Evolutionary conservation across 2,888 invertebrate genomes (phyloP), one percentile per base, ranked within the genome.

Genomic region (Philaethria dido): DNA sequence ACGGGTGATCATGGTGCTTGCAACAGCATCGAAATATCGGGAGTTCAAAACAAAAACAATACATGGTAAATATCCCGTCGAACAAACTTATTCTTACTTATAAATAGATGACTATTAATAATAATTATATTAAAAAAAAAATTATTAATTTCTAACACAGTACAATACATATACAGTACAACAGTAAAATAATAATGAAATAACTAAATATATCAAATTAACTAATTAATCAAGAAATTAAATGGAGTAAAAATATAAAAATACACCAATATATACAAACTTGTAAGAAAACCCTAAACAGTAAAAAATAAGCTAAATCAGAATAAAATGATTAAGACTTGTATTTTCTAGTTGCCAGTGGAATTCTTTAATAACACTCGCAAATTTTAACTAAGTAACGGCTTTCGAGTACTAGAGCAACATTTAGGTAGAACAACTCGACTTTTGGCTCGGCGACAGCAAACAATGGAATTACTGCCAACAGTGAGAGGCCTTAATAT

Each of bases 401-500:
- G 59, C 57, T 61, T 36, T 63, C 55, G 61, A 61, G 61, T 57
- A 52, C 62, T 64, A 63, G 55, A 72, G 72, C 29, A 72, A 62
- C 68, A 73, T 67, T 69, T 70, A 69, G 62, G 70, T 68, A 64
- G 66, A 69, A 62, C 50, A 70, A 67, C 64, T 65, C 59, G 63
- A 71, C 63, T 73, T 72, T 76, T 76, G 75, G 76, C 74, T 60
- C 72, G 65, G 60, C 66, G 73, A 72, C 73, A 76, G 76, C 73
- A 71, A 73, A 73, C 71, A 72, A 68, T 68, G 69, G 69, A 66
- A 67, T 62, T 65, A 57, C 65, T 60, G 65, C 65, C 65, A 65
- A 65, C 65, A 47, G 50, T 59, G 65, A 65, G 65, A 60, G 50
- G 60, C 60, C 44, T 65, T 59, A 64, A 64, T 60, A 65, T 65